Base-by-base conservation (phyloP, 2,797 vertebrate genomes). In the Mastacembelus armatus region DNA sequence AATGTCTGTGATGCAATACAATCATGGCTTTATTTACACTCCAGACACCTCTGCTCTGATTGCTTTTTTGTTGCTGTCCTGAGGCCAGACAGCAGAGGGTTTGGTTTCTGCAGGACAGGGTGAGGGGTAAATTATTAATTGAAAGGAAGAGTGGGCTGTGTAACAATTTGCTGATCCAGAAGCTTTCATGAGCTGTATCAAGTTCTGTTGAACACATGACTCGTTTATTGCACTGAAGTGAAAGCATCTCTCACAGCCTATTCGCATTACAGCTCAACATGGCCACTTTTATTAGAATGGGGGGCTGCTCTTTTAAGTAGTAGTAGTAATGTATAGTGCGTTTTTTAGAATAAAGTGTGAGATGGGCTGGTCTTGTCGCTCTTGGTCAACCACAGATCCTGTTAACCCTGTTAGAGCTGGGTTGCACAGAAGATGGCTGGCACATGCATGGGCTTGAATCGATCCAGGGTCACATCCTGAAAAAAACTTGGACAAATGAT, bases 101-200 rank as follows among this genome's bases (percentile, higher is more conserved):
- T 84, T 87, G 67, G 88, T 89, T 90, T 85, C 83, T 74, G 77
- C 74, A 77, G 82, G 85, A 90, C 77, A 72, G 82, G 83, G 74
- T 81, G 77, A 90, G 73, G 88, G 84, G 81, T 90, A 89, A 90
- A 91, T 93, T 93, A 94, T 94, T 94, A 93, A 94, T 92, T 92
- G 89, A 77, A 81, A 78, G 78, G 85, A 80, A 88, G 91, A 91
- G 81, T 84, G 76, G 87, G 77, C 91, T 89, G 85, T 91, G 91
- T 91, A 89, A 90, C 92, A 92, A 91, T 93, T 88, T 94, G 93
- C 92, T 94, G 93, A 93, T 91, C 85, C 91, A 80, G 69, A 88
- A 79, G 81, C 83, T 93, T 92, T 89, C 84, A 84, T 72, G 85
- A 83, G 89, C 74, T 47, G 19, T 69, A 86, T 87, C 81, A 87